Base-by-base conservation (phyloP, 2,113 vertebrate species). In the Stigmatopora nigra region DNA sequence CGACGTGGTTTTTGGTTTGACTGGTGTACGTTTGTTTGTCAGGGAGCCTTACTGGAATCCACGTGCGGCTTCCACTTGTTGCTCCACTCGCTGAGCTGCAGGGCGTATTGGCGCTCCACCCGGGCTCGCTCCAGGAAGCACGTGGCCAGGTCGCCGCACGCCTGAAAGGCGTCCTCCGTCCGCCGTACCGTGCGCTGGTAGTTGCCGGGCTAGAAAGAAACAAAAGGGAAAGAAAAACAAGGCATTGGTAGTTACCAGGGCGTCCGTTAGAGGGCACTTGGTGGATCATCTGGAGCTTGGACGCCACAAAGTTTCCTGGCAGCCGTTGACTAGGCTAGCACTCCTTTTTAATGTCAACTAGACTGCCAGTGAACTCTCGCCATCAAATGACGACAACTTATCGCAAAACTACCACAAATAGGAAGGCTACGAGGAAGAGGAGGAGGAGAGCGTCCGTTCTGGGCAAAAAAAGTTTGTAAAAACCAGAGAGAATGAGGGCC, bases 101-200 rank as follows among this genome's bases (percentile, higher is more conserved):
- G 87, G 0, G 92, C 91, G 22, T 93, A 93, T 74, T 89, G 91
- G 41, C 89, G 57, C 82, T 93, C 92, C 63, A 93, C 87, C 2
- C 91, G 91, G 0, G 92, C 92, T 14, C 92, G 65, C 78, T 93
- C 92, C 60, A 92, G 92, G 84, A 93, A 92, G 69, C 92, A 93
- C 0, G 83, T 63, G 71, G 92, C 84, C 3, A 93, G 88, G 79
- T 93, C 92, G 38, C 90, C 91, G 49, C 92, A 93, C 31, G 91
- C 88, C 70, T 89, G 91, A 80, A 91, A 92, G 14, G 91, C 78
- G 20, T 93, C 90, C 45, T 92, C 91, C 5, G 89, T 89, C 5
- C 92, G 87, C 70, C 87, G 90, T 59, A 92, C 90, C 0, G 91
- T 92, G 73, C 69, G 73, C 63, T 92, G 90, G 53, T 91, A 93